phyloP scores from a whole-genome alignment of 2,797 vertebrate genomes.

The Falco biarmicus region DNA sequence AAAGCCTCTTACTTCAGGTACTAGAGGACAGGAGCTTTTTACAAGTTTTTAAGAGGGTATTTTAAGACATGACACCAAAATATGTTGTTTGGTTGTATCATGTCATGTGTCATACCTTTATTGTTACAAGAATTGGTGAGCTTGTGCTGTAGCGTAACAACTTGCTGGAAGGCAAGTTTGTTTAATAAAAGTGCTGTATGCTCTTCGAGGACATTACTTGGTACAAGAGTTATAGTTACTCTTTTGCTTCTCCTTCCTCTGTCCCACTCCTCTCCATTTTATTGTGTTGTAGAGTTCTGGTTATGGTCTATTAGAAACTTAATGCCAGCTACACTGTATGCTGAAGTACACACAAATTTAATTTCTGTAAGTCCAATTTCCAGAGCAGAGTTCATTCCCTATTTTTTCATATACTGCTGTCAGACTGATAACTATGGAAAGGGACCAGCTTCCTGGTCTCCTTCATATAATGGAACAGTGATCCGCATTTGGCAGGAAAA shows the following conservation, averaged over 20 bases:
- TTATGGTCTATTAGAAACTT: not conserved
- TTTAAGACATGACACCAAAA: not conserved
- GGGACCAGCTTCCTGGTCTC: not conserved
- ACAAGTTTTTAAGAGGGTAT: not conserved
- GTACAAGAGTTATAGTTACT: not conserved
- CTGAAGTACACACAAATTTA: not conserved
- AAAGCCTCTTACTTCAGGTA: not conserved
- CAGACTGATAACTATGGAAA: not conserved
- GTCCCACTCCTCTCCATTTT: not conserved
- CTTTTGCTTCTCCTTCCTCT: not conserved
- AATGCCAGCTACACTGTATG: not conserved
- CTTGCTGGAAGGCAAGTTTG: not conserved
- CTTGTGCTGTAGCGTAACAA: not conserved
- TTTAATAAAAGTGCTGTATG: not conserved
- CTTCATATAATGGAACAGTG: not conserved
- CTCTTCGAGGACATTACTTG: not conserved
- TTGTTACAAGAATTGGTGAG: not conserved
- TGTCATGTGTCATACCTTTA: not conserved
- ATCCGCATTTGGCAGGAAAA: not conserved
- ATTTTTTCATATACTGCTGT: not conserved
- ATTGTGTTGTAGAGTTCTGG: not conserved
- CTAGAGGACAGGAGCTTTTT: not conserved
- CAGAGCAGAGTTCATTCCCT: not conserved
- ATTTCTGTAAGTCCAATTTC: not conserved
- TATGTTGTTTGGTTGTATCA: not conserved